Percentiles rank a stretch among this genome's conserved stretches.
Evolutionary conservation across 2,113 vertebrate species (phyloP).

Genomic region (Rynchops niger): DNA sequence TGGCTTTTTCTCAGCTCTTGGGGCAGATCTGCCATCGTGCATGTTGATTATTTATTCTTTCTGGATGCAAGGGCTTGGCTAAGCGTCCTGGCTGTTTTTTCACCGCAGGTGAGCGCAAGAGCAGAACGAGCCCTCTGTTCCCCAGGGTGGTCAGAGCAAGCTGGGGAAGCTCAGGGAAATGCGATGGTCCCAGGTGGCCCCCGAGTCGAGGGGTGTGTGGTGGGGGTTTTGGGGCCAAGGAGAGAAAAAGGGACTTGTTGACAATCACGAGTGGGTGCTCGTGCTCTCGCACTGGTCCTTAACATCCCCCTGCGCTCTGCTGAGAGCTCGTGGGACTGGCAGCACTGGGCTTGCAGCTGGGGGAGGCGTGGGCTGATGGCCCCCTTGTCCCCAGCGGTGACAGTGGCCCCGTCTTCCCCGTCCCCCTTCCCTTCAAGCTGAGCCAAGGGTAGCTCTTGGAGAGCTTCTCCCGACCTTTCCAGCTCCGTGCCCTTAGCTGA

Average conservation of each 20-base stretch:
- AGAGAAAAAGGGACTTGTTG: neutral
- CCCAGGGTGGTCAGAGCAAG: fast-evolving
- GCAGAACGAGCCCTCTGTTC: neutral
- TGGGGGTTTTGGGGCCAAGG: neutral
- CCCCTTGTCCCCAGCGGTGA: neutral
- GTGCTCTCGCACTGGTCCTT: fast-evolving
- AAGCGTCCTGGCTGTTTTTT: neutral
- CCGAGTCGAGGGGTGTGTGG: fast-evolving
- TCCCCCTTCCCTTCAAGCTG: neutral
- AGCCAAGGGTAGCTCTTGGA: neutral
- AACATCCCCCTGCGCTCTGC: neutral
- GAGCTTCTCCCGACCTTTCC: conserved; percentile 6
- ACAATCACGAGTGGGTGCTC: neutral
- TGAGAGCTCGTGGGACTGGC: neutral
- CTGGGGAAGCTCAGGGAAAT: neutral
- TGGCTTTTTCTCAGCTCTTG: neutral
- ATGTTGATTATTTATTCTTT: neutral
- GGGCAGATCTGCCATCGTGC: fast-evolving
- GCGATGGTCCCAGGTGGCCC: neutral
- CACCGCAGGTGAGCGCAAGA: fast-evolving
- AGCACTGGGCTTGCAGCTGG: neutral
- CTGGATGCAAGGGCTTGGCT: neutral
- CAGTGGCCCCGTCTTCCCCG: neutral
- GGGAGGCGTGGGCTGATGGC: neutral
- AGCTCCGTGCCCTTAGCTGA: neutral